Base-by-base conservation (phyloP, 2,888 invertebrate genomes). In the Marronus borbonicus region DNA sequence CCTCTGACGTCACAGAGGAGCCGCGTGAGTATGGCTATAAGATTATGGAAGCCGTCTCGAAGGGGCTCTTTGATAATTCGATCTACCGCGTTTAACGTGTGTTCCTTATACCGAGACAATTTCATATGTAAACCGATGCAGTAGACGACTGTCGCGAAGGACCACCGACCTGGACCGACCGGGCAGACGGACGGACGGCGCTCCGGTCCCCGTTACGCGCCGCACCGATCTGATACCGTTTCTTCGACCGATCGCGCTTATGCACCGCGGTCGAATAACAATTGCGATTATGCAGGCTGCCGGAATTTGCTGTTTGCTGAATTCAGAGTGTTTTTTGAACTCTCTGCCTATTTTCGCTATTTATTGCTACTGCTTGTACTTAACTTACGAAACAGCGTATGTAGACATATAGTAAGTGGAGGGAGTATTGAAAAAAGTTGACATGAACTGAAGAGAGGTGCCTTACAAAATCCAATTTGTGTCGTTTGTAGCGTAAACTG, bases 81-180 rank as follows among this genome's bases (percentile, higher is more conserved):
- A 84, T 83, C 83, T 83, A 84, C 84, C 83, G 83, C 83, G 80
- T 80, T 83, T 82, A 81, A 83, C 82, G 83, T 81, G 83, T 81
- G 81, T 81, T 81, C 81, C 81, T 81, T 64, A 81, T 81, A 82
- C 81, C 83, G 82, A 82, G 82, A 82, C 83, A 82, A 82, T 83
- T 83, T 83, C 82, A 83, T 82, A 81, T 83, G 83, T 83, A 83
- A 83, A 81, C 82, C 78, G 83, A 83, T 81, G 80, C 83, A 81
- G 78, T 79, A 69, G 68, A 77, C 74, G 83, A 72, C 72, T 72
- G 72, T 72, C 58, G 72, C 72, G 58, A 39, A 58, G 72, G 82
- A 82, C 83, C 82, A 82, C 83, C 83, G 81, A 80, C 81, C 80
- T 78, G 80, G 81, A 74, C 65, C 39, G 49, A 44, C 20, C 44